Evolutionary conservation across 2,888 invertebrate species (phyloP).

Genomic region (Athalia circularis): DNA sequence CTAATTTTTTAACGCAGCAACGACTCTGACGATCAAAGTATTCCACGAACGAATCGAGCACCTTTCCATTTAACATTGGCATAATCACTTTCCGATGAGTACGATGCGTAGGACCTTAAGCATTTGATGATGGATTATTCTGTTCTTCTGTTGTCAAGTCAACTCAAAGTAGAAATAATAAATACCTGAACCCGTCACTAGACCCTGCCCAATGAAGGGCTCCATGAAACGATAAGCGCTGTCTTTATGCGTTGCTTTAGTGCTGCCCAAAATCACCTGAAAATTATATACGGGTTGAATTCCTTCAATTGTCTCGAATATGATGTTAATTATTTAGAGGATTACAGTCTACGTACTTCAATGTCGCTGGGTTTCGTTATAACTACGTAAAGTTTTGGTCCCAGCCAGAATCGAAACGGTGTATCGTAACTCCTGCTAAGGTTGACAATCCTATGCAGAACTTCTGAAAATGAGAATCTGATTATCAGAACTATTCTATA

Average conservation of each 20-base stretch:
- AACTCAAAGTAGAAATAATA: too few relatives aligned
- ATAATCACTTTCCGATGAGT: conserved; percentile 55
- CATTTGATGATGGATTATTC: too few relatives aligned
- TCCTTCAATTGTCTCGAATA: not conserved
- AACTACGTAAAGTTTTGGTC: conserved; percentile 54
- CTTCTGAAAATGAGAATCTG: conserved; percentile 48
- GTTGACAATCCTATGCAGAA: conserved; percentile 49
- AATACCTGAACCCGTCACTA: conserved; percentile 50
- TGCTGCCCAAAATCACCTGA: conserved; percentile 55
- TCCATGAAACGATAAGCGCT: conserved; percentile 55
- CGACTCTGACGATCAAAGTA: conserved; percentile 52
- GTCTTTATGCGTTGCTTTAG: conserved; percentile 55
- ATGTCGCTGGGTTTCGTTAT: conserved; percentile 54
- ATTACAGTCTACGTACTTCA: not conserved
- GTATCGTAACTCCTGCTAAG: conserved; percentile 49
- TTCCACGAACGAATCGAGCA: conserved; percentile 49
- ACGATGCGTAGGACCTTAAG: conserved; percentile 48
- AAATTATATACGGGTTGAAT: conserved; percentile 2
- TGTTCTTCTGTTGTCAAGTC: too few relatives aligned
- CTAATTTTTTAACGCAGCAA: conserved; percentile 40
- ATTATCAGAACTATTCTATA: not conserved
- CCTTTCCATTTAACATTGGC: conserved; percentile 47
- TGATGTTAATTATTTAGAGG: not conserved
- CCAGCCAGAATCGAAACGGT: conserved; percentile 57
- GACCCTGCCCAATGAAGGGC: conserved; percentile 55